These are phyloP conservation scores for Sphaerophoria taeniata DNA, from an alignment of 2,888 invertebrate species.

Conservation along the genomic window DNA sequence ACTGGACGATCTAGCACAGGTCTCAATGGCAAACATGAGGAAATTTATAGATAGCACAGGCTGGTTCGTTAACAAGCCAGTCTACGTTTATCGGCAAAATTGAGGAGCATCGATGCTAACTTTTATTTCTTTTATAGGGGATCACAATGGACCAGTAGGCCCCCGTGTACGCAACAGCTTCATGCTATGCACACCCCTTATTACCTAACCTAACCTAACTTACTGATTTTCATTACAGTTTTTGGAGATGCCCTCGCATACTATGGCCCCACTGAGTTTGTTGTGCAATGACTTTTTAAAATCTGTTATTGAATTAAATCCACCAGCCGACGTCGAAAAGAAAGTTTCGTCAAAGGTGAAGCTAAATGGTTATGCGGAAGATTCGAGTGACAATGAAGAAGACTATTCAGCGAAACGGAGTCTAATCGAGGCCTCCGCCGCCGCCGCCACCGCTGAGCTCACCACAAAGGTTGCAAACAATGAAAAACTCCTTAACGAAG, in stretches of 20 bases:
- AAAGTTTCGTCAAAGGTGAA: background rate
- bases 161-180: too few relatives aligned
- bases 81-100: too few relatives aligned
- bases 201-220: too few relatives aligned
- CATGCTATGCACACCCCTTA: too few relatives aligned
- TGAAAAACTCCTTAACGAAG: constrained; percentile 62
- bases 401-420: constrained; percentile 5
- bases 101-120: too few relatives aligned
- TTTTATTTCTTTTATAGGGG: too few relatives aligned
- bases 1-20: too few relatives aligned
- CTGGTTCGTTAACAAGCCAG: too few relatives aligned
- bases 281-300: constrained; percentile 80
- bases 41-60: too few relatives aligned
- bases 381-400: constrained; percentile 36
- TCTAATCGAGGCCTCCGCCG: background rate
- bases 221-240: constrained; percentile 78
- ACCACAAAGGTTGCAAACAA: background rate
- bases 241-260: constrained; percentile 81
- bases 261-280: constrained; percentile 81
- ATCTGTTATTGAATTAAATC: constrained; percentile 77
- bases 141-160: too few relatives aligned
- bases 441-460: background rate
- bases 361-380: constrained; percentile 1
- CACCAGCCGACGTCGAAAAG: background rate
- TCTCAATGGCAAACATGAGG: too few relatives aligned